Evolutionary conservation across 2,797 vertebrate species (phyloP).

Genomic region (Rhadinocentrus ornatus): DNA sequence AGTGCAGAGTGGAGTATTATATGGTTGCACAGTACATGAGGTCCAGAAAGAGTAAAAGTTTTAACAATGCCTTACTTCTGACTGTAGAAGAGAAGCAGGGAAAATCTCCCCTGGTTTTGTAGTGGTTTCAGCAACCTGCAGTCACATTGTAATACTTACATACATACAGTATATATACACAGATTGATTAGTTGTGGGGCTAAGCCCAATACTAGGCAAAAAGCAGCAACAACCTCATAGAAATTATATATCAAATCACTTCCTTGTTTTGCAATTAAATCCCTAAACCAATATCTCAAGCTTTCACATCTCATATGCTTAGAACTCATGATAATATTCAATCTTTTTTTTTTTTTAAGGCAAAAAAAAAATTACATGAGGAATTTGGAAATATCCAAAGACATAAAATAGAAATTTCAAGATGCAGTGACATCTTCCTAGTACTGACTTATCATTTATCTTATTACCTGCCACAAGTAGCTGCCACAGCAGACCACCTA

Average conservation of each 20-base stretch:
- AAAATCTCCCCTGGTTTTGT: conserved; percentile 2
- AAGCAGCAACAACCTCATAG: conserved; percentile 44
- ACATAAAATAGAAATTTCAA: conserved; percentile 45
- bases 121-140: conserved; percentile 40
- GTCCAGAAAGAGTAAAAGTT: conserved; percentile 31
- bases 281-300: conserved; percentile 15
- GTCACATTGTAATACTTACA: conserved; percentile 62
- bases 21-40: conserved; percentile 53
- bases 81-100: conserved; percentile 10
- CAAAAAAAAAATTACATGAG: conserved; percentile 46
- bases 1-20: conserved; percentile 45
- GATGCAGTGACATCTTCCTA: conserved; percentile 26
- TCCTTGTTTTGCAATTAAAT: conserved; percentile 37
- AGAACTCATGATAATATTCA: conserved; percentile 26
- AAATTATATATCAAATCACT: conserved; percentile 37
- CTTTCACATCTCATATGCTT: conserved; percentile 13
- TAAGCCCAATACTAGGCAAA: conserved; percentile 32
- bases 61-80: conserved; percentile 6
- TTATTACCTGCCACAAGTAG: conserved; percentile 25
- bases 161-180: conserved; percentile 69
- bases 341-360: conserved; percentile 26
- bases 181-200: conserved; percentile 35
- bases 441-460: conserved; percentile 12
- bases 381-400: conserved; percentile 34
- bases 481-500: conserved; percentile 48